phyloP scores from a whole-genome alignment of 2,797 vertebrate species.

The Diglossa cyanea region DNA sequence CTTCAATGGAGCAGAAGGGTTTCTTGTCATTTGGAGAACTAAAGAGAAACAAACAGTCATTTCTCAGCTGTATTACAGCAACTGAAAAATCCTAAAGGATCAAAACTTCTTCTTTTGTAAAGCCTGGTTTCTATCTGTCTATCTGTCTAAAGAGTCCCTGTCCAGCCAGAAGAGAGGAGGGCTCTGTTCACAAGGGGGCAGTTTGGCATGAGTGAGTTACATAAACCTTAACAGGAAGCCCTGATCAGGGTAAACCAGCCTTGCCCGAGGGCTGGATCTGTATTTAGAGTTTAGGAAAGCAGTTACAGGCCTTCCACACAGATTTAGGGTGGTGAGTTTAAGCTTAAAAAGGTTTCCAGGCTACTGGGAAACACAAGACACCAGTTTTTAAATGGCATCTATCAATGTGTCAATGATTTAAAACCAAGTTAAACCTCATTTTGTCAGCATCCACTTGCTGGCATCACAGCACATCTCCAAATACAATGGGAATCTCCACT shows the following conservation, averaged over 20 bases:
- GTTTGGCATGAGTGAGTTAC: background rate
- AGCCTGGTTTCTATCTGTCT: background rate
- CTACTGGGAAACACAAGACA: background rate
- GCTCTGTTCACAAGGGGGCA: background rate
- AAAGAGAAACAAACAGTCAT: slow-evolving; percentile 35
- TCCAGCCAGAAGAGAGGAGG: background rate
- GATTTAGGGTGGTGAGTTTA: background rate
- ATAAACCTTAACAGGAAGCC: background rate
- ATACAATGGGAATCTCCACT: rapidly evolving
- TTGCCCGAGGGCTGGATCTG: background rate
- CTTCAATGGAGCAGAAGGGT: slow-evolving; percentile 93
- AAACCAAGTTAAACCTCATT: background rate
- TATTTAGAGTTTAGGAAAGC: background rate
- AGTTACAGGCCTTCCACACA: background rate
- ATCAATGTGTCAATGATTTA: background rate
- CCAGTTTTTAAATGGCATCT: background rate
- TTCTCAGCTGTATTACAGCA: background rate
- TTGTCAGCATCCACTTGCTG: background rate
- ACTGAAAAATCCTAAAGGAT: background rate
- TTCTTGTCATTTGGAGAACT: slow-evolving; percentile 98
- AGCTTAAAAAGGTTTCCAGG: background rate
- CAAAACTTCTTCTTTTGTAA: background rate
- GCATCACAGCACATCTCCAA: background rate
- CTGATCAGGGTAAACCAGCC: background rate
- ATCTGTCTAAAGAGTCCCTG: background rate